Conservation (phyloP, 2,888 invertebrate species). For the Athrips mouffetella region DNA sequence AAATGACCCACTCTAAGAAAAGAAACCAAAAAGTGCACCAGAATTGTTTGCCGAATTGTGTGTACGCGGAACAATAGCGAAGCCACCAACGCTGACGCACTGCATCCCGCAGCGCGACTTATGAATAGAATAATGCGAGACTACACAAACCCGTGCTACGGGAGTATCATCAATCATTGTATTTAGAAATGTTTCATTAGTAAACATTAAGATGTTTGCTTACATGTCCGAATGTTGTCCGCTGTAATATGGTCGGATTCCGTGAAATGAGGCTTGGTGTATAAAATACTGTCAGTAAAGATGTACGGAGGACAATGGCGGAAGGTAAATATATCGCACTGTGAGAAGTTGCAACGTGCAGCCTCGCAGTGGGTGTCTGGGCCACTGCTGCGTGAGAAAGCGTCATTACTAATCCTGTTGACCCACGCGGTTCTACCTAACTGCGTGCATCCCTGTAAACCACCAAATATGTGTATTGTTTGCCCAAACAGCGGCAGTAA, state of each 20-base stretch:
- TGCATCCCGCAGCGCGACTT: constrained; percentile 65
- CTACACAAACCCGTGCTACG: constrained; percentile 65
- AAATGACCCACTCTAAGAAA: constrained; percentile 59
- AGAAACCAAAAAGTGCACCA: constrained; percentile 47
- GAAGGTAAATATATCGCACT: constrained; percentile 47
- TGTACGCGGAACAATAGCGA: constrained; percentile 58
- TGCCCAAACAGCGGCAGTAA: constrained; percentile 31
- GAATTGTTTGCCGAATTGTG: constrained; percentile 65
- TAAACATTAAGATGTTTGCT: constrained; percentile 79
- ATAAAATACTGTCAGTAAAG: constrained; percentile 59
- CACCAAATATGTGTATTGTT: constrained; percentile 24
- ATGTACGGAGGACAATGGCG: constrained; percentile 45
- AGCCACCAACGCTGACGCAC: constrained; percentile 70
- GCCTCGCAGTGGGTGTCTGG: constrained; percentile 57
- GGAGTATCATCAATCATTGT: constrained; percentile 72
- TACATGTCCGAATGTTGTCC: constrained; percentile 71
- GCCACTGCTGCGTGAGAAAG: constrained; percentile 53
- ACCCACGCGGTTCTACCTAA: constrained; percentile 31
- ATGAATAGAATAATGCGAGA: constrained; percentile 70
- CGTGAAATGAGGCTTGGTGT: constrained; percentile 60
- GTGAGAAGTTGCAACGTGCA: constrained; percentile 35
- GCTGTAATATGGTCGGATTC: constrained; percentile 59
- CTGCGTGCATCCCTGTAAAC: constrained; percentile 25
- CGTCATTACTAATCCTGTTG: constrained; percentile 43
- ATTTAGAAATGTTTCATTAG: constrained; percentile 76